Evolutionary conservation across 2,888 invertebrate species (phyloP).

Genomic region (Synergus itoensis): DNA sequence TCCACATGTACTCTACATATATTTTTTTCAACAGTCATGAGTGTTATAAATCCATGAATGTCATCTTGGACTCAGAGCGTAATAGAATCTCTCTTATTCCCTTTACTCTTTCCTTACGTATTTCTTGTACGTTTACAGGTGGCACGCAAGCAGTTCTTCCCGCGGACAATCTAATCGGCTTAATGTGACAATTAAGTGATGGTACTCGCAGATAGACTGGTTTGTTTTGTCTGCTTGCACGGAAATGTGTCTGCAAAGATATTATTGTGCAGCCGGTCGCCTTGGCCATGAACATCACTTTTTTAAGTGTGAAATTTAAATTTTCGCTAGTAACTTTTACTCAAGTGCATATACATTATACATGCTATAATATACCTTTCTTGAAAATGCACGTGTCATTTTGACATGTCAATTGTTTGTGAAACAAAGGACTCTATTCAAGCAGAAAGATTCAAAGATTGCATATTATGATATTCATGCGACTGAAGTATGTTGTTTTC

Average conservation of each 20-base stretch:
- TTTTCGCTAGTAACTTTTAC: background rate
- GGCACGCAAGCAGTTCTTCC: constrained; percentile 20
- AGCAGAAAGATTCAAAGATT: background rate
- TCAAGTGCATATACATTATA: background rate
- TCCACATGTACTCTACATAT: no score
- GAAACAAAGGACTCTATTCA: background rate
- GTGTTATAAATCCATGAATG: background rate
- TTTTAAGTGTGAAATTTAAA: constrained; percentile 17
- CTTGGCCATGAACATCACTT: background rate
- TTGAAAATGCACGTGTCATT: background rate
- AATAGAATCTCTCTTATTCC: background rate
- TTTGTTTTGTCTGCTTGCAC: constrained; percentile 67
- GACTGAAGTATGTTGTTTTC: background rate
- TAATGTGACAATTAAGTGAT: constrained; percentile 71
- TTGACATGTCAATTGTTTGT: background rate
- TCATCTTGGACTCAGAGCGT: background rate
- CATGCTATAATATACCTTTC: no score
- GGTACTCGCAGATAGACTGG: constrained; percentile 65
- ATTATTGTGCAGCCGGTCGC: background rate
- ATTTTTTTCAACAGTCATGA: no score
- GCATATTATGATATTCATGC: background rate
- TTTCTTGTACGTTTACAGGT: constrained; percentile 29
- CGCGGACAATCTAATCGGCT: constrained; percentile 59
- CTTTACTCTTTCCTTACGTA: background rate
- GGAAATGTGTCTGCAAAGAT: background rate